These are phyloP conservation scores for Malthinus seriepunctatus DNA, from an alignment of 2,888 invertebrate species.

Conservation along the genomic window DNA sequence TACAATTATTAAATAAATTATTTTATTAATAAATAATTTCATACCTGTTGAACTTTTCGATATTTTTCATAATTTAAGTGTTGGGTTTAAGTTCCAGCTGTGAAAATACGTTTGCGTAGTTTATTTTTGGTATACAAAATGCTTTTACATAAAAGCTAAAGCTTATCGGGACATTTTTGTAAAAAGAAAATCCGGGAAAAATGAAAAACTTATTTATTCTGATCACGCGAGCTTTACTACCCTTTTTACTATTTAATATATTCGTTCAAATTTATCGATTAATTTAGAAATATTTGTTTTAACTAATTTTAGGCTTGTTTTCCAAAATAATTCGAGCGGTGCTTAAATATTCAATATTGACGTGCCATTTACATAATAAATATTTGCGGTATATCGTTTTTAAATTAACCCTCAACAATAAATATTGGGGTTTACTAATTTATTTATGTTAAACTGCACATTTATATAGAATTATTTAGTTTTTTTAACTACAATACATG, in stretches of 20 bases:
- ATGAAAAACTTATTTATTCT: conserved; percentile 2
- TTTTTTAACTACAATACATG: too few species aligned
- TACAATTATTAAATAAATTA: too few species aligned
- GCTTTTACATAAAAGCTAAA: background rate
- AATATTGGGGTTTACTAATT: too few species aligned
- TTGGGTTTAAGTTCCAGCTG: background rate
- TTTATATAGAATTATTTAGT: too few species aligned
- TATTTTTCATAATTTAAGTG: background rate
- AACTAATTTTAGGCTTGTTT: too few species aligned
- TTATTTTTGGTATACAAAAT: background rate
- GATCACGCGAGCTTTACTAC: conserved; percentile 4
- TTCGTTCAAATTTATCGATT: conserved; percentile 1
- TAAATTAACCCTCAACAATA: too few species aligned
- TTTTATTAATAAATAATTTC: background rate
- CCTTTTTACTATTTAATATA: conserved; percentile 2
- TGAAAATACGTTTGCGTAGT: background rate
- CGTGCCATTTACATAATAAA: too few species aligned
- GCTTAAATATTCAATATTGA: too few species aligned
- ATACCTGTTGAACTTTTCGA: background rate
- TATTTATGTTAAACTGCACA: too few species aligned
- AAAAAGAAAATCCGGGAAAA: conserved; percentile 3
- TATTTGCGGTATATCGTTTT: too few species aligned
- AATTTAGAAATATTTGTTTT: conserved; percentile 1
- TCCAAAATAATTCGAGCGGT: too few species aligned
- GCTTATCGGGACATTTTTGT: background rate